Evolutionary conservation across 2,888 invertebrate species (phyloP).

Genomic region (Parnassius mnemosyne): DNA sequence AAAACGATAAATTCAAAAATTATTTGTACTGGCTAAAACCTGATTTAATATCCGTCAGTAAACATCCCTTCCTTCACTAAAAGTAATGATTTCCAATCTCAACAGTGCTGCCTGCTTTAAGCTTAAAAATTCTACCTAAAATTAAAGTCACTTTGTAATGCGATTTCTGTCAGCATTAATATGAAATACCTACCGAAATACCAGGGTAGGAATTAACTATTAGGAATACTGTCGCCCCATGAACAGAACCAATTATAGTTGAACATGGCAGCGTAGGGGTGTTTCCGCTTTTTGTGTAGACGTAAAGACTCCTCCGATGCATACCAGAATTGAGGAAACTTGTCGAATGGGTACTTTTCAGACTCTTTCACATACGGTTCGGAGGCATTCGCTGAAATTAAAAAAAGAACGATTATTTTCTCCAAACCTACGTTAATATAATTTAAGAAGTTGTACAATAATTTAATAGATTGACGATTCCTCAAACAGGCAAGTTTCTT

Average conservation of each 20-base stretch:
- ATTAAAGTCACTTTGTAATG: slow-evolving; percentile 19
- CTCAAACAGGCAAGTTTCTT: too few relatives aligned
- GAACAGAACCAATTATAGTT: slow-evolving; percentile 61
- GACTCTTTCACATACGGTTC: slow-evolving; percentile 64
- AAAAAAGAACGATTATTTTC: neutral
- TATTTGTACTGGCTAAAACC: neutral
- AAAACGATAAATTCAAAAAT: slow-evolving; percentile 5
- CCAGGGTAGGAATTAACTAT: slow-evolving; percentile 50
- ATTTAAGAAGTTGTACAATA: too few relatives aligned
- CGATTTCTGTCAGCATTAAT: slow-evolving; percentile 18
- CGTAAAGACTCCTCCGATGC: slow-evolving; percentile 68
- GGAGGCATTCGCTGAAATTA: slow-evolving; percentile 49
- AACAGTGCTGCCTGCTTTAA: slow-evolving; percentile 12
- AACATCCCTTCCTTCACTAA: neutral
- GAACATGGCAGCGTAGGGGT: slow-evolving; percentile 66
- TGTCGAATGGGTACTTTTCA: slow-evolving; percentile 59
- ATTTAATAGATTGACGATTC: too few relatives aligned
- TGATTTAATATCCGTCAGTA: neutral
- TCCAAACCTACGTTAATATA: too few relatives aligned
- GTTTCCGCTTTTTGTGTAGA: slow-evolving; percentile 69
- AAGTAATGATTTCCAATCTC: slow-evolving; percentile 5
- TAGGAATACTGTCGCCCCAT: slow-evolving; percentile 60
- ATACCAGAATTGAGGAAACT: slow-evolving; percentile 70
- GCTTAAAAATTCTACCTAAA: slow-evolving; percentile 25
- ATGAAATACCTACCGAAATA: slow-evolving; percentile 7